A percentile compares a stretch with the other conserved stretches of the same genome.
These are phyloP conservation scores for Panopea generosa DNA, from an alignment of 2,888 invertebrate species.

Conservation along the genomic window DNA sequence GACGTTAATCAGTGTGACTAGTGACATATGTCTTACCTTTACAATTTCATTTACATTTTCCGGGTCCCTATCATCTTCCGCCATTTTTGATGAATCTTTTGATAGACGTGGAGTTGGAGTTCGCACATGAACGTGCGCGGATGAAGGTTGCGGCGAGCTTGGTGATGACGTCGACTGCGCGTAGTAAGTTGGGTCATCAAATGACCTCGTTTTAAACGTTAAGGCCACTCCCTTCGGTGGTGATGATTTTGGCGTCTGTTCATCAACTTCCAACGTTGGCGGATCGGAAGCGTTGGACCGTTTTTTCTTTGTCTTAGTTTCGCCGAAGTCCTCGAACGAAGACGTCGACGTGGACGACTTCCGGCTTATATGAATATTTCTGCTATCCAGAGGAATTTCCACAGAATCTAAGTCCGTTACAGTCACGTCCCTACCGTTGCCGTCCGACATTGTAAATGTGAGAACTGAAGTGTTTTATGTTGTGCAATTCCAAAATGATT, in stretches of 20 bases:
- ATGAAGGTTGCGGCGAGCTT: background rate
- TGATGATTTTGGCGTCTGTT: background rate
- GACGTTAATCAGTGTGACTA: no score
- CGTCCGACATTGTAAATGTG: conserved; percentile 22
- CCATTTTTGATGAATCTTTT: no score
- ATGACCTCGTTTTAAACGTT: conserved; percentile 50
- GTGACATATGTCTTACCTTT: conserved; percentile 86
- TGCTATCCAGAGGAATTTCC: conserved; percentile 37
- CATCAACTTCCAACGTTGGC: conserved; percentile 10
- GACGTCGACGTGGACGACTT: conserved; percentile 61
- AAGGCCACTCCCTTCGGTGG: conserved; percentile 25
- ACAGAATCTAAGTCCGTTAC: conserved; percentile 28
- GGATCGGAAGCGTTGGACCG: no score
- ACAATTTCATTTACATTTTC: conserved; percentile 90
- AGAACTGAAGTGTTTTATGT: conserved; percentile 1
- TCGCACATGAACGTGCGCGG: background rate
- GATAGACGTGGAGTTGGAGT: background rate
- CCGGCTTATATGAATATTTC: conserved; percentile 15
- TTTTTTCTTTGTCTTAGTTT: no score
- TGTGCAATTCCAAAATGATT: no score
- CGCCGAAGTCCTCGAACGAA: conserved; percentile 53
- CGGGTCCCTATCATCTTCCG: conserved; percentile 88
- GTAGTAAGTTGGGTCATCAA: conserved; percentile 41
- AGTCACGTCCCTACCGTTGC: conserved; percentile 2
- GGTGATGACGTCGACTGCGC: conserved; percentile 31